phyloP scores from a whole-genome alignment of 2,797 vertebrate species.

The Sebastes goodei region DNA sequence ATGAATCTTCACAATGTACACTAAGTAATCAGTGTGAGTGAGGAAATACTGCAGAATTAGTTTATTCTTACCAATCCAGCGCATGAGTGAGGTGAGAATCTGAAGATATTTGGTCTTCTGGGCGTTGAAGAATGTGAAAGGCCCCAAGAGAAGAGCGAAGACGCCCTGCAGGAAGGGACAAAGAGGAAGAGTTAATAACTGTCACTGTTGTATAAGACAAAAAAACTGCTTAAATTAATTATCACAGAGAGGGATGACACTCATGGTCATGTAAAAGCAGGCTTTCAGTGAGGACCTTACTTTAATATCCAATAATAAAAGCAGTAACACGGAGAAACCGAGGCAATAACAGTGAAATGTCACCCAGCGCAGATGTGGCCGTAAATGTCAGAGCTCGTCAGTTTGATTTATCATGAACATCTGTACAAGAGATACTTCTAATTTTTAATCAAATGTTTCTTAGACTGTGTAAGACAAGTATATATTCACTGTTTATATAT shows the following conservation, averaged over 20 bases:
- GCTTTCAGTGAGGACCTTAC: background rate
- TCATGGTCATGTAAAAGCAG: background rate
- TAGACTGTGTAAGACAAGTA: too few species aligned
- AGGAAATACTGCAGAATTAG: background rate
- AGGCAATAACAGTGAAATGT: background rate
- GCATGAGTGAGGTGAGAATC: conserved; percentile 95
- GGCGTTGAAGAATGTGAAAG: conserved; percentile 96
- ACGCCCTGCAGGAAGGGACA: conserved; percentile 75
- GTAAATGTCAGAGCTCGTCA: conserved; percentile 15
- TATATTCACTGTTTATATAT: background rate
- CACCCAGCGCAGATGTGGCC: background rate
- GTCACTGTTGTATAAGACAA: background rate
- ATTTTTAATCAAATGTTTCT: background rate
- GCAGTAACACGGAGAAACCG: background rate
- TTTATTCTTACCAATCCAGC: conserved; percentile 93
- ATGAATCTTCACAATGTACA: background rate
- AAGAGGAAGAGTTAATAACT: background rate
- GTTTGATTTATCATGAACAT: conserved; percentile 1
- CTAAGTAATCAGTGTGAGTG: background rate
- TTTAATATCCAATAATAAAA: background rate
- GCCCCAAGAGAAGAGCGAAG: conserved; percentile 90
- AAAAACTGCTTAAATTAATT: background rate
- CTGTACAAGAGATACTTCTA: background rate
- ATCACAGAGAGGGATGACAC: background rate
- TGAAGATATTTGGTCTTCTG: conserved; percentile 99